Conservation (phyloP, 2,888 invertebrate genomes). For the Thymelicus acteon region DNA sequence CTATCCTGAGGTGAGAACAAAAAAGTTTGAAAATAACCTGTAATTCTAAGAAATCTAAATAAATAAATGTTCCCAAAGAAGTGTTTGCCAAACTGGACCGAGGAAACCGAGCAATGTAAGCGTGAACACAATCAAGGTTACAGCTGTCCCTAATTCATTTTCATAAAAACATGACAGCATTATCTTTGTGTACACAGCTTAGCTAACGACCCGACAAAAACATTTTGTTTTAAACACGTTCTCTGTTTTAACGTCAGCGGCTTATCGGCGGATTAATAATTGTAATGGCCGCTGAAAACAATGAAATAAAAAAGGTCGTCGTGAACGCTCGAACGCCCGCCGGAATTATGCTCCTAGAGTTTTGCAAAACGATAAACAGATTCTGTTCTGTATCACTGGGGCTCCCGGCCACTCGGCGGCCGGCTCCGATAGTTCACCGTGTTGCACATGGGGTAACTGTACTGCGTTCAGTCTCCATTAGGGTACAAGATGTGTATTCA, state of each 20-base stretch:
- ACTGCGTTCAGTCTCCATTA: too few species aligned
- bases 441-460: too few species aligned
- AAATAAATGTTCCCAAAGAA: not conserved
- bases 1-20: too few species aligned
- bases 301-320: slow-evolving; percentile 29
- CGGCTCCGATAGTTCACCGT: too few species aligned
- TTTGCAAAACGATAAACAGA: slow-evolving; percentile 10
- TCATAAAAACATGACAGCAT: slow-evolving; percentile 16
- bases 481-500: too few species aligned
- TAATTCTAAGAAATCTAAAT: not conserved
- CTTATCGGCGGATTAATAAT: slow-evolving; percentile 35
- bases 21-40: too few species aligned
- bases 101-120: not conserved
- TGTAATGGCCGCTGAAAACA: slow-evolving; percentile 30
- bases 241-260: slow-evolving; percentile 25
- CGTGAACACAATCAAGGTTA: not conserved
- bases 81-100: not conserved
- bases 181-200: slow-evolving; percentile 7
- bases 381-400: not conserved
- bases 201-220: slow-evolving; percentile 30
- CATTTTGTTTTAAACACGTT: slow-evolving; percentile 36
- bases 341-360: slow-evolving; percentile 10
- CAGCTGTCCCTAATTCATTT: slow-evolving; percentile 8
- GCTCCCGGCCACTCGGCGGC: too few species aligned
- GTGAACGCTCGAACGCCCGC: slow-evolving; percentile 26